Evolutionary conservation across 2,113 vertebrate genomes (phyloP).

Genomic region (Eleginops maclovinus): DNA sequence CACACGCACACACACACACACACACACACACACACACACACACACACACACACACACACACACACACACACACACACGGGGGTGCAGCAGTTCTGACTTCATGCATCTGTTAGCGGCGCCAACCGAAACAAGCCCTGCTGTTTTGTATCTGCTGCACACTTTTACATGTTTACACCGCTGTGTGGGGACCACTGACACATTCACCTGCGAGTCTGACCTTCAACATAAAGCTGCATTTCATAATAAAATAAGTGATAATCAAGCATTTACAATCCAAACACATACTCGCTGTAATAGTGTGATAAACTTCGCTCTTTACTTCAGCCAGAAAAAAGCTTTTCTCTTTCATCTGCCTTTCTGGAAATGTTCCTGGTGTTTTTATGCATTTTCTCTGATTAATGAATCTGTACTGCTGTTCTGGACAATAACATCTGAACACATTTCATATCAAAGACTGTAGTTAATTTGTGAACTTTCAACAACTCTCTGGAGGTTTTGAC

Average conservation of each 20-base stretch:
- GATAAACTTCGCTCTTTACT: background rate
- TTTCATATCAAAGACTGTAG: background rate
- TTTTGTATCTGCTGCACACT: constrained; percentile 32
- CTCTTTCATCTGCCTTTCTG: background rate
- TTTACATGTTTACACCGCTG: constrained; percentile 14
- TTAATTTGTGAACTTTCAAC: background rate
- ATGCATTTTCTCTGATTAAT: background rate
- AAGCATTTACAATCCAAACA: background rate
- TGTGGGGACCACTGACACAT: background rate
- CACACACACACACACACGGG: constrained; percentile 12
- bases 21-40: background rate
- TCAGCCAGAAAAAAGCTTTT: background rate
- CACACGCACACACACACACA: no score
- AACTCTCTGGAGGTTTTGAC: background rate
- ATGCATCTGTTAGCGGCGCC: constrained; percentile 1
- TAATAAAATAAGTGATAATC: background rate
- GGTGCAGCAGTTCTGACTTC: constrained; percentile 2
- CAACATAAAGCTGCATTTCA: background rate
- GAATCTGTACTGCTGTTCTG: background rate
- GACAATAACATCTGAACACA: background rate
- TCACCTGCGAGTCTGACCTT: constrained; percentile 16
- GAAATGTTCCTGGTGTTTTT: background rate
- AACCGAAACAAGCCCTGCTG: constrained; percentile 36
- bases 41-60: background rate
- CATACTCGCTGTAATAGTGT: background rate